Evolutionary conservation across 2,113 vertebrate genomes (phyloP).

Genomic region (Amazona guildingii): DNA sequence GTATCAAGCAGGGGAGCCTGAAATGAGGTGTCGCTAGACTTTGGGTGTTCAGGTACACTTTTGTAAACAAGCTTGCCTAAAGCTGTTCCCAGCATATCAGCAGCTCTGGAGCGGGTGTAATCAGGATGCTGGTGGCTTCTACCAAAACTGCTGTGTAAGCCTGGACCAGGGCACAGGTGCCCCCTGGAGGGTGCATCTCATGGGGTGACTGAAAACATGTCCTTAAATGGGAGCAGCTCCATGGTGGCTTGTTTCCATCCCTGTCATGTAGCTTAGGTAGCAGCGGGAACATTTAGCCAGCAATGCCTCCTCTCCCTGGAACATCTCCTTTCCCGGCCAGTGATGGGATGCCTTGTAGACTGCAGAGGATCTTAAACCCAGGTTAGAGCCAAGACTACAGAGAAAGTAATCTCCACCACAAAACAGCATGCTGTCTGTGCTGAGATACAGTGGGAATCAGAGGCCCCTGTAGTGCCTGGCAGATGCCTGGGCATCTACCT

Average conservation of each 20-base stretch:
- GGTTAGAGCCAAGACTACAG: neutral
- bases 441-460: neutral
- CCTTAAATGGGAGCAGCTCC: neutral
- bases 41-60: neutral
- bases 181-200: rapidly evolving
- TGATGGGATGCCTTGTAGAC: neutral
- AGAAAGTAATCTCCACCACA: rapidly evolving
- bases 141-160: neutral
- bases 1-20: neutral
- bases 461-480: rapidly evolving
- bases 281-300: neutral
- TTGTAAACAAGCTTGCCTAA: neutral
- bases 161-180: rapidly evolving
- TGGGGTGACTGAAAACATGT: rapidly evolving
- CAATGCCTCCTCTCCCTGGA: neutral
- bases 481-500: neutral
- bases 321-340: neutral
- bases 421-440: neutral
- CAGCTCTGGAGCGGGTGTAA: neutral
- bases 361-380: neutral
- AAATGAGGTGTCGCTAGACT: neutral
- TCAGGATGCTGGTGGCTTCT: neutral
- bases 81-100: neutral
- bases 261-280: neutral
- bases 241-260: neutral